These are phyloP conservation scores for Diarsia dahlii DNA, from an alignment of 2,888 invertebrate species.

Conservation along the genomic window DNA sequence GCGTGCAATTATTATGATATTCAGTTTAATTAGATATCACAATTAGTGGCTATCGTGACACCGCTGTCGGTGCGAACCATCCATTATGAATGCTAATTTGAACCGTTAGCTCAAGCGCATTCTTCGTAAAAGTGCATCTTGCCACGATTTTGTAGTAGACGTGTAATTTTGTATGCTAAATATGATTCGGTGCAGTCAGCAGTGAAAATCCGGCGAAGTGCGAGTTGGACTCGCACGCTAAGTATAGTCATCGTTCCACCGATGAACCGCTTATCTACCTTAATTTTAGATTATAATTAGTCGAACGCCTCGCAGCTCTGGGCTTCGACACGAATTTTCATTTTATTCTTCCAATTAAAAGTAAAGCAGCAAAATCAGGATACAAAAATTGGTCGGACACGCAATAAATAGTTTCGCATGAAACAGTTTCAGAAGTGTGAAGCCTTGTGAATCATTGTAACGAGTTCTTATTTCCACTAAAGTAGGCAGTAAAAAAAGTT, in stretches of 20 bases:
- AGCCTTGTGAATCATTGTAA: not conserved
- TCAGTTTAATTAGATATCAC: slow-evolving; percentile 82
- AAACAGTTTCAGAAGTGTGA: not conserved
- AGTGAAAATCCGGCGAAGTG: not conserved
- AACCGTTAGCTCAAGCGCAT: slow-evolving; percentile 59
- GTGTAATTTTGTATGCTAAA: slow-evolving; percentile 28
- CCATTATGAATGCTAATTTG: slow-evolving; percentile 84
- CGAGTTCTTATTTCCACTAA: not conserved
- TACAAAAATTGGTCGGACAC: no score
- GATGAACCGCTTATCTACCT: not conserved
- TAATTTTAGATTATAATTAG: not conserved
- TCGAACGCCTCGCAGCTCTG: not conserved
- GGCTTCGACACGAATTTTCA: not conserved
- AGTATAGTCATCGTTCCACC: not conserved
- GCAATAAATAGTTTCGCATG: not conserved
- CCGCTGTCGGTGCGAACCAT: slow-evolving; percentile 75
- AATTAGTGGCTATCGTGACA: slow-evolving; percentile 82
- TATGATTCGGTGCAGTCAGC: slow-evolving; percentile 12
- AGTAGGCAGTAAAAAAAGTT: not conserved
- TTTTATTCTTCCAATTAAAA: not conserved
- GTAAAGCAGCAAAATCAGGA: not conserved
- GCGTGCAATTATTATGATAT: slow-evolving; percentile 80
- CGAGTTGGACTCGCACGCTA: not conserved
- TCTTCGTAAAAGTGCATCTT: slow-evolving; percentile 60
- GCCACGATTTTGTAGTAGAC: slow-evolving; percentile 38